Evolutionary conservation across 2,888 invertebrate genomes (phyloP).

Genomic region (Lasioglossum figueresi): DNA sequence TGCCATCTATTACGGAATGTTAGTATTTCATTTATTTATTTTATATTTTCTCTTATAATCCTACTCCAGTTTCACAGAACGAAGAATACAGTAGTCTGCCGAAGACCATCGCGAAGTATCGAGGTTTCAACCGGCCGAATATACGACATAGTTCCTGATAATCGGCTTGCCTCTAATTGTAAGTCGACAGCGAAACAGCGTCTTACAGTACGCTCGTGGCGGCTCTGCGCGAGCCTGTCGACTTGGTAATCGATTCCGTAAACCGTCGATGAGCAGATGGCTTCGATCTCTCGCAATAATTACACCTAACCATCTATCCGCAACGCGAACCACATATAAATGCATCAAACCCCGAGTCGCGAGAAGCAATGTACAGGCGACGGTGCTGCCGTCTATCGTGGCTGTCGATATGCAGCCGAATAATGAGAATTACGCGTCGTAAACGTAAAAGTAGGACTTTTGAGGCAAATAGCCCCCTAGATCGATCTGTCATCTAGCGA

Average conservation of each 20-base stretch:
- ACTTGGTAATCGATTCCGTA: constrained; percentile 46
- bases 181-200: constrained; percentile 50
- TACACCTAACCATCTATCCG: neutral
- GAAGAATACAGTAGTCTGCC: neutral
- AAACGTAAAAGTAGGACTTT: no score
- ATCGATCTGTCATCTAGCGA: no score
- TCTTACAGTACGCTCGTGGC: constrained; percentile 43
- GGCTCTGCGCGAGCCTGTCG: constrained; percentile 45
- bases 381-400: no score
- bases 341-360: no score
- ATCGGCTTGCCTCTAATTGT: constrained; percentile 51
- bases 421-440: no score
- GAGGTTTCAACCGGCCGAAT: constrained; percentile 19
- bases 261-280: constrained; percentile 11
- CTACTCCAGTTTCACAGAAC: neutral
- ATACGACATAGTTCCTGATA: constrained; percentile 14
- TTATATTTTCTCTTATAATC: neutral
- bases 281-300: neutral
- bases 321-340: neutral
- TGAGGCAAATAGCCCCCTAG: no score
- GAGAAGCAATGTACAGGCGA: no score
- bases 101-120: neutral
- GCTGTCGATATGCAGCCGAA: no score
- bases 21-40: neutral
- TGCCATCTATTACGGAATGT: neutral